phyloP scores from a whole-genome alignment of 1,140 invertebrate species.

The Platyscapa corneri region DNA sequence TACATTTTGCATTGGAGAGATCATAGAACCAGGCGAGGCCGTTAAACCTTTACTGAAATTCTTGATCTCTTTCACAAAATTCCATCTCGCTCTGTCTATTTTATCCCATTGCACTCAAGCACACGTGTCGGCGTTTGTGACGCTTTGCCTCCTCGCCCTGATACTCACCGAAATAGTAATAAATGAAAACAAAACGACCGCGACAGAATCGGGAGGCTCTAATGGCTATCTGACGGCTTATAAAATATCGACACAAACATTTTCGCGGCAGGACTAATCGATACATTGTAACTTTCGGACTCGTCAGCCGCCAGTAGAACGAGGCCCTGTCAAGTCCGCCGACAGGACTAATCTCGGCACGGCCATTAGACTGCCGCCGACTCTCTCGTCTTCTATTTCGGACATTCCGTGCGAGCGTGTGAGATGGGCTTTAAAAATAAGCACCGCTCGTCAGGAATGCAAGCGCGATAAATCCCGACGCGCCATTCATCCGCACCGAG shows the following conservation, averaged over 20 bases:
- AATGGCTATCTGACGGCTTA: not conserved
- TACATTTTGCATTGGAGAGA: not conserved
- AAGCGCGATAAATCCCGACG: too few relatives aligned
- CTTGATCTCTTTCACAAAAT: not conserved
- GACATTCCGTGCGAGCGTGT: constrained; percentile 13
- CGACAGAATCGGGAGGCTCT: not conserved
- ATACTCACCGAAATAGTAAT: not conserved
- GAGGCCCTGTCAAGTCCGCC: constrained; percentile 6
- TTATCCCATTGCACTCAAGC: not conserved
- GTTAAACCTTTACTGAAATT: constrained; percentile 1
- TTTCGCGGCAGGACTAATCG: not conserved
- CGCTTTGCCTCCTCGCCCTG: not conserved
- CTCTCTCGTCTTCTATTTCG: not conserved
- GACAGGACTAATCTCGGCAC: not conserved
- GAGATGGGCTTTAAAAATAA: constrained; percentile 66
- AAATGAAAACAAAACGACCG: constrained; percentile 5
- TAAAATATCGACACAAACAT: not conserved
- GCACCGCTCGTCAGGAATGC: not conserved
- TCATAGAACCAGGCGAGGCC: not conserved
- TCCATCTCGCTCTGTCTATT: not conserved
- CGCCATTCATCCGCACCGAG: too few relatives aligned
- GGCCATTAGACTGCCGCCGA: constrained; percentile 18
- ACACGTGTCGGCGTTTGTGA: not conserved
- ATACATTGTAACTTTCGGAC: not conserved
- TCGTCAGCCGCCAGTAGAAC: not conserved